Percentiles rank a stretch among this genome's conserved stretches.
phyloP scores from a whole-genome alignment of 2,797 vertebrate species.

The Xenopus petersii region DNA sequence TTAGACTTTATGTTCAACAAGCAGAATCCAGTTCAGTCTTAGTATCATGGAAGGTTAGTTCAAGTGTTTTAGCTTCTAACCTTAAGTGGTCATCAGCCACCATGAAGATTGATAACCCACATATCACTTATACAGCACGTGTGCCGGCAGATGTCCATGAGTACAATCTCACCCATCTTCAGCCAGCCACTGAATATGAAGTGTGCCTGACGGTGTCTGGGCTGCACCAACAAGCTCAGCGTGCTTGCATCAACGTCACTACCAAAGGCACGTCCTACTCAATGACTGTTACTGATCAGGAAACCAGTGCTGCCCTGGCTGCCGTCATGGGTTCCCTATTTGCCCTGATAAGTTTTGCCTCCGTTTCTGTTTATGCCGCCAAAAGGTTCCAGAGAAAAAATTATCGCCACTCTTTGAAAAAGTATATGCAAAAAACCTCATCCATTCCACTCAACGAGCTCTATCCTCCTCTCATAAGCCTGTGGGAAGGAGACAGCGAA shows the following conservation, averaged over 20 bases:
- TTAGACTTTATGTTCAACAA: constrained; percentile 91
- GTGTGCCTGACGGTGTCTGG: constrained; percentile 92
- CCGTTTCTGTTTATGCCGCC: constrained; percentile 79
- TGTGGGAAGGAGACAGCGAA: constrained; percentile 94
- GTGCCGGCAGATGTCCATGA: constrained; percentile 95
- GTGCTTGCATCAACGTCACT: constrained; percentile 90
- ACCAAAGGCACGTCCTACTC: constrained; percentile 84
- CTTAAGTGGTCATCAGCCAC: constrained; percentile 95
- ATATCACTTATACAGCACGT: constrained; percentile 92
- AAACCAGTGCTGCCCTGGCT: constrained; percentile 85
- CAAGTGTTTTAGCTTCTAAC: constrained; percentile 89
- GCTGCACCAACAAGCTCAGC: constrained; percentile 87
- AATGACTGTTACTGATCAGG: constrained; percentile 81
- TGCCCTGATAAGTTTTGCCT: constrained; percentile 83
- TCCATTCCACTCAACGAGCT: constrained; percentile 95
- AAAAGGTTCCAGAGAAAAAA: constrained; percentile 95
- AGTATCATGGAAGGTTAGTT: constrained; percentile 94
- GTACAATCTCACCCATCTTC: constrained; percentile 92
- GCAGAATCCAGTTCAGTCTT: constrained; percentile 88
- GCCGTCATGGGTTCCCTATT: constrained; percentile 91
- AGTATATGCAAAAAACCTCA: constrained; percentile 98
- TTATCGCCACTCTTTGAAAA: constrained; percentile 94
- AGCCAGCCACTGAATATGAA: constrained; percentile 91
- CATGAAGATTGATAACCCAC: constrained; percentile 95
- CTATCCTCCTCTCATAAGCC: constrained; percentile 95